These are phyloP conservation scores for Rotaria macrura DNA, from an alignment of 2,888 invertebrate species.

Conservation along the genomic window DNA sequence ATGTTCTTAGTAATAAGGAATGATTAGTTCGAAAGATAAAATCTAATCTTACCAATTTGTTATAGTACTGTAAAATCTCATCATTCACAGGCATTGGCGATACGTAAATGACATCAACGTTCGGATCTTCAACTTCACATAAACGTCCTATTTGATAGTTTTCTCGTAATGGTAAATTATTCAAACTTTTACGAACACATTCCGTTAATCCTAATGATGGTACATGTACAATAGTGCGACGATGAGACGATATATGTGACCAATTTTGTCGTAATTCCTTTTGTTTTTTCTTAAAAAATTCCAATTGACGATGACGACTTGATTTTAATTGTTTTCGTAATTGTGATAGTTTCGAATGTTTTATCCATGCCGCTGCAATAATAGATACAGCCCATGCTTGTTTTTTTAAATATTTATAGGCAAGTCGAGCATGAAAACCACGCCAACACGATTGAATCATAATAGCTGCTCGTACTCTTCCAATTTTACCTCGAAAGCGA, in stretches of 20 bases:
- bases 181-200: slow-evolving; percentile 43
- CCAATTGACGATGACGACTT: slow-evolving; percentile 42
- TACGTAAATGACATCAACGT: slow-evolving; percentile 49
- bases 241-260: slow-evolving; percentile 43
- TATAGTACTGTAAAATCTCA: slow-evolving; percentile 48
- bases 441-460: slow-evolving; percentile 46
- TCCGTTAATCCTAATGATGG: slow-evolving; percentile 47
- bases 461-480: slow-evolving; percentile 39
- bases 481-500: background rate
- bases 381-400: slow-evolving; percentile 49
- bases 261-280: slow-evolving; percentile 37
- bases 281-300: slow-evolving; percentile 41
- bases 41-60: slow-evolving; percentile 47
- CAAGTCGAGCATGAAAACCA: slow-evolving; percentile 33
- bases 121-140: slow-evolving; percentile 49
- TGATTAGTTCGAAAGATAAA: no score
- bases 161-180: slow-evolving; percentile 44
- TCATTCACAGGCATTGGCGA: slow-evolving; percentile 48
- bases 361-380: slow-evolving; percentile 48
- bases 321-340: slow-evolving; percentile 43
- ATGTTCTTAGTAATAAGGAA: no score
- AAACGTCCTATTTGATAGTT: slow-evolving; percentile 49
- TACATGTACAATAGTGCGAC: slow-evolving; percentile 46
- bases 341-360: slow-evolving; percentile 47
- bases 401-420: slow-evolving; percentile 40